Evolutionary conservation across 2,797 vertebrate genomes (phyloP).

Genomic region (Sebastes taczanowskii): DNA sequence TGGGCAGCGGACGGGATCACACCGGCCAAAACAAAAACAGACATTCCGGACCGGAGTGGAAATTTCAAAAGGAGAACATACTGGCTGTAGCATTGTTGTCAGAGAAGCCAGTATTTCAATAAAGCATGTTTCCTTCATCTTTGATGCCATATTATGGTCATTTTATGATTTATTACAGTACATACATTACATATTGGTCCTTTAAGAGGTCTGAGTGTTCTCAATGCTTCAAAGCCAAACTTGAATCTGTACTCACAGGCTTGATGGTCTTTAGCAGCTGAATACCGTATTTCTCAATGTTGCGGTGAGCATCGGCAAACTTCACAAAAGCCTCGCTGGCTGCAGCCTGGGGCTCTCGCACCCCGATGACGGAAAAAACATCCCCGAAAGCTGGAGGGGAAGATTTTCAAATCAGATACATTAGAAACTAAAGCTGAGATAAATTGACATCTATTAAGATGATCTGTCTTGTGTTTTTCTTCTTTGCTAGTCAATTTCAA

Average conservation of each 20-base stretch:
- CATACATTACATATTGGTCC: too few species aligned
- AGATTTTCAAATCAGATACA: not conserved
- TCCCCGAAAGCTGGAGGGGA: constrained; percentile 91
- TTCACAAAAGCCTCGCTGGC: constrained; percentile 98
- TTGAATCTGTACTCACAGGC: constrained; percentile 83
- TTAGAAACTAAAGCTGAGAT: not conserved
- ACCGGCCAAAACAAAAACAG: too few species aligned
- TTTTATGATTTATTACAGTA: too few species aligned
- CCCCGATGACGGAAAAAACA: constrained; percentile 97
- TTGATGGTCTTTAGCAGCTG: constrained; percentile 97
- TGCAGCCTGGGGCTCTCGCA: constrained; percentile 94
- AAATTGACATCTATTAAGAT: not conserved
- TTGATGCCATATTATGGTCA: fast-evolving
- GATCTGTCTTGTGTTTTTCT: not conserved
- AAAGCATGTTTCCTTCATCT: too few species aligned
- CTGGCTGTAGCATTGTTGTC: too few species aligned
- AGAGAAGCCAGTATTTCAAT: too few species aligned
- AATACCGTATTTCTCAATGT: constrained; percentile 97
- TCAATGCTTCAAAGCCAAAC: not conserved
- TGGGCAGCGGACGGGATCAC: too few species aligned
- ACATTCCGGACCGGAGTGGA: too few species aligned
- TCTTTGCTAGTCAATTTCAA: not conserved
- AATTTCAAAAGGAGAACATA: too few species aligned
- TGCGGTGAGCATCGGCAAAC: constrained; percentile 97
- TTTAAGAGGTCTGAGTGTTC: not conserved